Evolutionary conservation across 2,797 vertebrate genomes (phyloP), one percentile per base, ranked within the genome.

Genomic region (Eospalax fontanierii): DNA sequence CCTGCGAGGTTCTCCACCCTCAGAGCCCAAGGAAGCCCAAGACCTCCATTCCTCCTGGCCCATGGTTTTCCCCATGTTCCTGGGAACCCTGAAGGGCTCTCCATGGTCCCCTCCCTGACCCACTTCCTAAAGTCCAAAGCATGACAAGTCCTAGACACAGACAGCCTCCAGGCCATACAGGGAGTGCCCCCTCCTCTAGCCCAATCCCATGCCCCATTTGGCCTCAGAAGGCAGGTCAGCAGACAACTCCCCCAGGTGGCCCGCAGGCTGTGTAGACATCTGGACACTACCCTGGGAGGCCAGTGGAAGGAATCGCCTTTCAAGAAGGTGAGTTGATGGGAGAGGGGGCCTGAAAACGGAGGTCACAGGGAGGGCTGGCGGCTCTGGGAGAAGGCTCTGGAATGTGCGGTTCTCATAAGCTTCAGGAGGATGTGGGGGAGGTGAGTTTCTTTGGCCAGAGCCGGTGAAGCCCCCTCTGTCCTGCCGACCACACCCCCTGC

Each of bases 251-350:
- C 35, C 28, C 30, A 24, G 84, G 83, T 24, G 7, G 4, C n/a
- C 82, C 0, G 28, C 74, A 14, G 75, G 57, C 79, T 95, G 93
- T 95, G 94, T 97, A 84, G 95, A 95, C 95, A 96, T 94, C 94
- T 96, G 94, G 73, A 35, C 40, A 28, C 9, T 19, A 50, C 40
- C 10, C 57, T 65, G 59, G 73, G 59, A 87, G 40, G 40, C 59
- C 71, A 12, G 14, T 9, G 21, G 57, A 75, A 50, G 26, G 35
- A 43, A n/a, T 33, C 9, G 28, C 7, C 35, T 87, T 30, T 16
- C 28, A 33, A 54, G 73, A 71, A 65, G 59, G 59, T 19, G 40
- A 65, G 33, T 26, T 35, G 73, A 12, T 35, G 14, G 8, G 21
- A 10, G 50, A 26, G 15, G 30, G 38, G 40, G 66, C 22, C 57